Percentiles rank a stretch among this genome's conserved stretches.
Conservation (phyloP, 1,140 invertebrate genomes). For the Luehdorfia chinensis region DNA sequence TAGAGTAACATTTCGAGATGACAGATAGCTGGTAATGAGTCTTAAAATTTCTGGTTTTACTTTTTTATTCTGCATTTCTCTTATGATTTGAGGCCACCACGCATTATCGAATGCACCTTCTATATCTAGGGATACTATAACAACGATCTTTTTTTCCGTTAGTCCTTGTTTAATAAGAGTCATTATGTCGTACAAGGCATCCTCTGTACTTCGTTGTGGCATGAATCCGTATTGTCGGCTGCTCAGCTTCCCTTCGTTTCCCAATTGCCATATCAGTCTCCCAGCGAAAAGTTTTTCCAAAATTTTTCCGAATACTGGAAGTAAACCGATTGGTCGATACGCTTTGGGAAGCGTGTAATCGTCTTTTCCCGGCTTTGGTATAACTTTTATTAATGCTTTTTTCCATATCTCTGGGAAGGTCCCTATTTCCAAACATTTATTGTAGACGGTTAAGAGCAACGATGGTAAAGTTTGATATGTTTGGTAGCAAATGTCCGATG, state of each 20-base stretch:
- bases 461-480: too few species aligned
- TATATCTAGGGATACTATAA: too few species aligned
- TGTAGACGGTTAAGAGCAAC: not conserved
- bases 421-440: not conserved
- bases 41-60: too few species aligned
- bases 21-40: too few species aligned
- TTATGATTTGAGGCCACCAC: too few species aligned
- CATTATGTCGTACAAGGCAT: not conserved
- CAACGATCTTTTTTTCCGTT: not conserved
- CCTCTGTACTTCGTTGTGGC: not conserved
- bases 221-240: not conserved
- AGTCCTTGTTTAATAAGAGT: too few species aligned
- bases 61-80: too few species aligned
- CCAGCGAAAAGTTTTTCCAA: conserved; percentile 12
- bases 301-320: conserved; percentile 17
- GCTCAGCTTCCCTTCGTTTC: not conserved
- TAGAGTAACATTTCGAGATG: not conserved
- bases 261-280: not conserved
- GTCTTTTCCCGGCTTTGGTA: conserved; percentile 5
- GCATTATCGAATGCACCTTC: not conserved
- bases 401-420: conserved; percentile 9
- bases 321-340: conserved; percentile 11
- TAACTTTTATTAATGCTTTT: not conserved
- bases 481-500: too few species aligned
- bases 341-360: conserved; percentile 13